A percentile compares a stretch with the other conserved stretches of the same genome.
Conservation (phyloP, 2,113 vertebrate genomes). For the Callorhinus ursinus region DNA sequence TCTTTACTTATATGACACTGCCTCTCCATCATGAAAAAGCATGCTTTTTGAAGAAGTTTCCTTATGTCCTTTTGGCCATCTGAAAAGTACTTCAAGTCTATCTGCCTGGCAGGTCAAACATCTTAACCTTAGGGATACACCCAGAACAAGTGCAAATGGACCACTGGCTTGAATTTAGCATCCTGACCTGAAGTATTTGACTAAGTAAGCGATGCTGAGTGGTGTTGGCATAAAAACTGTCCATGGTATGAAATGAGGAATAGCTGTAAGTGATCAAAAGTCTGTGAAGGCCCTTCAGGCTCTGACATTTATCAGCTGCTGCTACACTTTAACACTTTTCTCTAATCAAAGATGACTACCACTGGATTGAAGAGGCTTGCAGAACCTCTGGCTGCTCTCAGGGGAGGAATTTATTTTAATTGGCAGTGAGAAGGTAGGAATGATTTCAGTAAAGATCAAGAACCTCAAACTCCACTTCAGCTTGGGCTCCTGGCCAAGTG, state of each 20-base stretch:
- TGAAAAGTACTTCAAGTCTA: neutral
- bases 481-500: constrained; percentile 66
- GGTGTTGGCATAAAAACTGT: constrained; percentile 59
- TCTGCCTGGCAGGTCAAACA: constrained; percentile 9
- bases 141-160: neutral
- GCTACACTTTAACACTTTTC: constrained; percentile 44
- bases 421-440: constrained; percentile 58
- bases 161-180: constrained; percentile 28
- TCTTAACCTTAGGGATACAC: constrained; percentile 20
- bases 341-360: constrained; percentile 69
- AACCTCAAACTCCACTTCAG: constrained; percentile 37
- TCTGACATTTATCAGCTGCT: constrained; percentile 61
- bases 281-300: constrained; percentile 18
- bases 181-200: constrained; percentile 48
- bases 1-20: neutral
- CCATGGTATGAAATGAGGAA: constrained; percentile 50
- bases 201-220: constrained; percentile 29
- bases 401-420: constrained; percentile 74
- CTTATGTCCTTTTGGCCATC: neutral
- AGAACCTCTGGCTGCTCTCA: constrained; percentile 28
- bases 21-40: neutral
- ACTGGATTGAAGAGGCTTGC: constrained; percentile 21
- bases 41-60: neutral
- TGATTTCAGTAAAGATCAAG: constrained; percentile 65
- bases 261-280: constrained; percentile 58